Evolutionary conservation across 2,113 vertebrate species (phyloP), one percentile per base, ranked within the genome.

Genomic region (Fulica atra): DNA sequence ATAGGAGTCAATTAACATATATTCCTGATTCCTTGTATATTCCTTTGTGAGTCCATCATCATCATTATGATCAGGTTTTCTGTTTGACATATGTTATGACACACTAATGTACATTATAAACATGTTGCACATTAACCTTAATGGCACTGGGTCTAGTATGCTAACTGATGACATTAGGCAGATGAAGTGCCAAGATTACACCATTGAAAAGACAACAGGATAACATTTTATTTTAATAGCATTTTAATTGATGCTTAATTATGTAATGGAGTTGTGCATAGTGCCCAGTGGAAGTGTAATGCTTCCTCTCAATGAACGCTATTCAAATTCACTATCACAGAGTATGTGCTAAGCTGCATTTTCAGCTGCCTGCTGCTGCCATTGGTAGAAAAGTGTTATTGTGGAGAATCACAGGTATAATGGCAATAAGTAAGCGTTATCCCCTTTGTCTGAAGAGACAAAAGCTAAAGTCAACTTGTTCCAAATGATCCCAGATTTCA

Each of bases 241-340:
- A 84, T 97, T 97, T 97, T 97, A 97, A 97, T 97, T 96, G 96
- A 81, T 90, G 51, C 40, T 96, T 97, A 91, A 96, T 96, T 94
- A 86, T 73, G n/a, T 88, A 96, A 96, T 87, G 69, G 79, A 84
- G 40, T 69, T 85, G 82, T 86, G 70, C 68, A 92, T 40, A 77
- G 92, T 57, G 89, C 91, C 76, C 90, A 85, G 88, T 93, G 91
- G 95, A 96, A 94, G 79, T 48, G 72, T 69, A 95, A 95, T 93
- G 50, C 29, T 94, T 24, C 36, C 59, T 92, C 63, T 92, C 56
- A 88, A 91, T 56, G 78, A 86, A 91, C 44, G 42, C 63, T 63
- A 48, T 92, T 92, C 51, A 94, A 93, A 82, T 84, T 74, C 1
- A 0, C 23, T 50, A 9, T 81, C 7, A 17, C 25, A 48, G 29